Evolutionary conservation across 2,797 vertebrate species (phyloP), one percentile per base, ranked within the genome.

Genomic region (Artibeus jamaicensis): DNA sequence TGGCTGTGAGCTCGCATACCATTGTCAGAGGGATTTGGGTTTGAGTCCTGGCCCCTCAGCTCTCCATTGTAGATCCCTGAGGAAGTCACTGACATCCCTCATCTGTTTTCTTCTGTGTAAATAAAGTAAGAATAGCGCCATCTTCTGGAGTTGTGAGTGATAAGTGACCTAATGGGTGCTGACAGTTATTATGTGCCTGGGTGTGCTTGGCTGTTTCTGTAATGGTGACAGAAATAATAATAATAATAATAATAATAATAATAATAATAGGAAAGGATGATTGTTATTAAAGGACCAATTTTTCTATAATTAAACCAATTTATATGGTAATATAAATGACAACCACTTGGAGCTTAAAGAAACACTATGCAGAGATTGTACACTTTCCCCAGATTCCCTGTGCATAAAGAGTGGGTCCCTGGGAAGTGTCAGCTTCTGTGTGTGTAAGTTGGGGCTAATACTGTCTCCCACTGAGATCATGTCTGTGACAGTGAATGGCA

Each of bases 341-440:
- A 81, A 77, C 53, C 0, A 14, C 21, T 53, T 42, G 16, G 37
- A n/a, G 6, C 9, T 24, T 18, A 85, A 81, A 81, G 34, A 5
- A 91, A 26, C 12, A 4, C 4, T 37, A 59, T 82, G 29, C 14
- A 39, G 39, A 71, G 34, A 53, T 71, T 5, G 29, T 44, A 32
- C 34, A 48, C 9, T 53, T 79, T 39, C 10, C 46, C 26, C 78
- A 85, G 39, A 7, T 42, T 55, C 6, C 26, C 32, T 5, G 12
- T 2, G 3, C 4, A n/a, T 22, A 32, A 42, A n/a, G 26, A 5
- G 11, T 34, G 10, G 71, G 55, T 34, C 18, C 5, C 42, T 0
- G 7, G 59, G n/a, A 62, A 7, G 16, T 37, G 16, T 37, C 24
- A 62, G 11, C 4, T 50, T 70, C 42, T 70, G 22, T 9, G 39